Evolutionary conservation across 1,140 invertebrate genomes (phyloP), one percentile per base, ranked within the genome.

Genomic region (Scaptomyza pallida): DNA sequence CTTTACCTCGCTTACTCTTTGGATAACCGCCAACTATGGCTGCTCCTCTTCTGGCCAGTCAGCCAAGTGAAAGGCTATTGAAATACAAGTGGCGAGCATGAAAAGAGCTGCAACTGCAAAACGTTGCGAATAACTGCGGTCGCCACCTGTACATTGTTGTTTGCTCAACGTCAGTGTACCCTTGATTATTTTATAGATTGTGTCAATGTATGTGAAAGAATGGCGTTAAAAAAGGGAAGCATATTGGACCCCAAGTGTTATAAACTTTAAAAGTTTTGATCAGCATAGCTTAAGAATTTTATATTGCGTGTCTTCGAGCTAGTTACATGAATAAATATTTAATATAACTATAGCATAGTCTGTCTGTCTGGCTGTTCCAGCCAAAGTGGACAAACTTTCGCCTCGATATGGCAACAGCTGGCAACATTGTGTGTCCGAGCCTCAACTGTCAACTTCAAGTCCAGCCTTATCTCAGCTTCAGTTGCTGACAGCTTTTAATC

Each of bases 381-480:
- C 55, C 79, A 70, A 71, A 75, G 55, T 80, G 77, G 72, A 62
- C 74, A 72, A 78, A 74, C 78, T 81, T 81, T 75, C 78, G 75
- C 69, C 61, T n/a, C 55, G 63, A 78, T 52, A 59, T 57, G 48
- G 30, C 23, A 55, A 57, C 45, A 59, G 13, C 45, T n/a, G 44
- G n/a, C 17, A 23, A 6, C n/a, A 19, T 3, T 12, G 12, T 37
- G 12, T 37, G 5, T 12, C n/a, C n/a, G n/a, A n/a, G n/a, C n/a
- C n/a, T n/a, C 12, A 37, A 12, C 8, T 23, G n/a, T 3, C 52
- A 10, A 19, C n/a, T 13, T 1, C 47, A 30, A 2, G n/a, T 13
- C 1, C n/a, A 35, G 5, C 16, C 10, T 33, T 37, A 1, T 5
- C 21, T 26, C 40, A 21, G 48, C 23, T 26, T 12, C 26, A 9